Conservation (phyloP, 2,797 vertebrate species). For the Xyrichtys novacula region DNA sequence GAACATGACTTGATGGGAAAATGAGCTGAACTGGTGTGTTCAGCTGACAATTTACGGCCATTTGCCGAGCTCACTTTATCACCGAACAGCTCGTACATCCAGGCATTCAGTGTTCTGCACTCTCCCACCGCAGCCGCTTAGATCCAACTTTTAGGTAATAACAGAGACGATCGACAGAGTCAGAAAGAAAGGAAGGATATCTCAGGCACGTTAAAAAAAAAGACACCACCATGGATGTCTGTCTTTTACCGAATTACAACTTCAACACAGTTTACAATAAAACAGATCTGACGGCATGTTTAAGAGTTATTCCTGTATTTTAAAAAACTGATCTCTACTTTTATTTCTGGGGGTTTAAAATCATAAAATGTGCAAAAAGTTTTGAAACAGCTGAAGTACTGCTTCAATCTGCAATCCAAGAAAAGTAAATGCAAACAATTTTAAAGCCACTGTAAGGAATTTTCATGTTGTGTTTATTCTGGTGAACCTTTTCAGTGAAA, state of each 20-base stretch:
- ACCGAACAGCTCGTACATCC: neutral
- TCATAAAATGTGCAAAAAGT: too few species aligned
- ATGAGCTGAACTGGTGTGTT: slow-evolving; percentile 18
- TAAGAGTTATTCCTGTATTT: too few species aligned
- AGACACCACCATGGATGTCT: neutral
- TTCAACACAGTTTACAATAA: neutral
- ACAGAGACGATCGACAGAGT: neutral
- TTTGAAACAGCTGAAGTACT: too few species aligned
- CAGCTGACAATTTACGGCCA: slow-evolving; percentile 22
- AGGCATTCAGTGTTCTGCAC: neutral
- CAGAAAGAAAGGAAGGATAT: neutral
- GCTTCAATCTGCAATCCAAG: too few species aligned
- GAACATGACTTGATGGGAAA: slow-evolving; percentile 11
- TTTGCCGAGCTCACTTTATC: slow-evolving; percentile 3
- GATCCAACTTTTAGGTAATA: neutral
- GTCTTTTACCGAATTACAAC: neutral
- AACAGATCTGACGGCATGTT: too few species aligned
- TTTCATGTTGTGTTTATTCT: too few species aligned
- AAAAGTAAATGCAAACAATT: too few species aligned
- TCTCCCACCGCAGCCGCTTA: neutral
- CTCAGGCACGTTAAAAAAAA: neutral
- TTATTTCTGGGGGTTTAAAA: too few species aligned
- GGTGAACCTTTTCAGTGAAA: too few species aligned
- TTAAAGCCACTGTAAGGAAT: too few species aligned
- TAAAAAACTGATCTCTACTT: too few species aligned